phyloP scores from a whole-genome alignment of 2,888 invertebrate genomes.

The Amiota minor region DNA sequence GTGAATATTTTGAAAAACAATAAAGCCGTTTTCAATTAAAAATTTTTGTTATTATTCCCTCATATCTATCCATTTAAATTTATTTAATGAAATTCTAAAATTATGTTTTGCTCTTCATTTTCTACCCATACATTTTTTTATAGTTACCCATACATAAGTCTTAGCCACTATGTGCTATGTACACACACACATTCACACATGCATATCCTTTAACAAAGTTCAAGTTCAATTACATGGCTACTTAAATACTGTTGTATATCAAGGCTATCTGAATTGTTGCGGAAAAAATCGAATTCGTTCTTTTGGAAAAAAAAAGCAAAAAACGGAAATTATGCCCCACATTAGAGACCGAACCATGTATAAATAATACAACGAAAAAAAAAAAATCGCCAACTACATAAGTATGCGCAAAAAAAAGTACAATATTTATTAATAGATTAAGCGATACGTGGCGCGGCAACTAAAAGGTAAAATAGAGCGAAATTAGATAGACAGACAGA shows the following conservation, averaged over 20 bases:
- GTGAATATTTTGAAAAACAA: too few species aligned
- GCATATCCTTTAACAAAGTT: conserved; percentile 2
- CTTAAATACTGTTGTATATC: background rate
- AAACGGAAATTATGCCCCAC: background rate
- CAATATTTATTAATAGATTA: conserved; percentile 24
- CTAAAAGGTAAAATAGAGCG: background rate
- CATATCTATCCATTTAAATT: too few species aligned
- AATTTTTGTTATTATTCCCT: too few species aligned
- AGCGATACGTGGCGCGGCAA: background rate
- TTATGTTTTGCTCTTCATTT: too few species aligned
- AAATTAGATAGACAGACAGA: background rate
- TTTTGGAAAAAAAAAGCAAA: background rate
- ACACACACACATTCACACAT: too few species aligned
- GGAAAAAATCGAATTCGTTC: background rate
- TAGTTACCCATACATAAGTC: too few species aligned
- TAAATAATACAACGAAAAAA: background rate
- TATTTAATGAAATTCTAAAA: too few species aligned
- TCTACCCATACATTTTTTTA: too few species aligned
- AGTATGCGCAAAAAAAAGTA: background rate
- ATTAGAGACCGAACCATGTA: background rate
- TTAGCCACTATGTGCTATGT: too few species aligned
- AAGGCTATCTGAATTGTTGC: background rate
- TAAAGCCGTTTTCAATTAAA: too few species aligned
- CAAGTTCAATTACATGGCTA: conserved; percentile 12
- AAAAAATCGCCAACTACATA: background rate